Percentiles rank a stretch among this genome's conserved stretches.
phyloP scores from a whole-genome alignment of 1,140 invertebrate species.

The Drosophila pallidifrons region DNA sequence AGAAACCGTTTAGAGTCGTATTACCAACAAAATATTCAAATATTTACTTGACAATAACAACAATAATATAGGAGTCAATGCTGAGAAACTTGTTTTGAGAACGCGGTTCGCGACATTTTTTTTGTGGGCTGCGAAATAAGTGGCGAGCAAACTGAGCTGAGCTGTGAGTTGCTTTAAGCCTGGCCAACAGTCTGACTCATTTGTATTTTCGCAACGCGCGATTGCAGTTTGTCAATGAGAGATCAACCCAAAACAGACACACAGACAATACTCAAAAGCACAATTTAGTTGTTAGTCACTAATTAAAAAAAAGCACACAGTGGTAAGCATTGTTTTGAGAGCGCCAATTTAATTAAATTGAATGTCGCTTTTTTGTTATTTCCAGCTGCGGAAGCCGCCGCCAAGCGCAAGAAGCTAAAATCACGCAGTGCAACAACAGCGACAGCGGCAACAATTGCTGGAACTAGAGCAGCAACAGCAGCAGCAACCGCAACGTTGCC shows the following conservation, averaged over 20 bases:
- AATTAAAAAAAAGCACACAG: neutral
- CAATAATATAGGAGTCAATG: slow-evolving; percentile 38
- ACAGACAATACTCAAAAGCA: neutral
- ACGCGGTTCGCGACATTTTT: slow-evolving; percentile 63
- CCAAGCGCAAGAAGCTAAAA: slow-evolving; percentile 80
- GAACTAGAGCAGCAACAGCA: slow-evolving; percentile 17
- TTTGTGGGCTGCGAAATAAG: slow-evolving; percentile 67
- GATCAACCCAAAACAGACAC: neutral
- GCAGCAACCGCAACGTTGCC: slow-evolving; percentile 21
- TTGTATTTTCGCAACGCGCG: slow-evolving; percentile 60
- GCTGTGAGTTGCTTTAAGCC: slow-evolving; percentile 11
- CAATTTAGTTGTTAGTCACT: slow-evolving; percentile 1
- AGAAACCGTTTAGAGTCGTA: slow-evolving; percentile 32
- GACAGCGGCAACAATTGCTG: slow-evolving; percentile 10
- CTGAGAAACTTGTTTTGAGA: slow-evolving; percentile 67
- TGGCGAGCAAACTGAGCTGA: neutral
- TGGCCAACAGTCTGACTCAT: slow-evolving; percentile 59
- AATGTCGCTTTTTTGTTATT: slow-evolving; percentile 9
- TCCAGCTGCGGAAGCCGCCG: slow-evolving; percentile 50
- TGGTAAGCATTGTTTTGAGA: slow-evolving; percentile 1
- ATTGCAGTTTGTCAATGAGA: slow-evolving; percentile 39
- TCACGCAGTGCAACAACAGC: slow-evolving; percentile 64
- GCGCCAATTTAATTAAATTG: slow-evolving; percentile 5
- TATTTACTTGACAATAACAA: slow-evolving; percentile 59
- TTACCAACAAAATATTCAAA: slow-evolving; percentile 53